Evolutionary conservation across 2,113 vertebrate species (phyloP).

Genomic region (Tyto alba): DNA sequence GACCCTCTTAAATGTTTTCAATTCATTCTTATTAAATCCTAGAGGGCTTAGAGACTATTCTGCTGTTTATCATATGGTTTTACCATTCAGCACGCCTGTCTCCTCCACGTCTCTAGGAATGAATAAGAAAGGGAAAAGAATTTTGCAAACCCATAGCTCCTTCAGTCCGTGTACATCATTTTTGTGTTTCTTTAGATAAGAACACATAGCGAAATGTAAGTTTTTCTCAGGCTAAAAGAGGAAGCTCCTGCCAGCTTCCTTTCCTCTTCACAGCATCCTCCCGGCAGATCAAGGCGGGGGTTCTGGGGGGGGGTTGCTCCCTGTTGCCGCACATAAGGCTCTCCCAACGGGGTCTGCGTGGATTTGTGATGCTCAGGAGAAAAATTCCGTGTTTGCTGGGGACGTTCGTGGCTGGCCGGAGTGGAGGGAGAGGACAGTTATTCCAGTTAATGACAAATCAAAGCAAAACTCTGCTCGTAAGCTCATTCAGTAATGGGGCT

Average conservation of each 20-base stretch:
- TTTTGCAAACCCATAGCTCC: background rate
- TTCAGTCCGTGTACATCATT: rapidly evolving
- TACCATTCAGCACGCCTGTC: background rate
- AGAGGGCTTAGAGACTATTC: background rate
- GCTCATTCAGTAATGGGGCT: conserved; percentile 13
- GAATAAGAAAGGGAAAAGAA: background rate
- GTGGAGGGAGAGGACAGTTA: background rate
- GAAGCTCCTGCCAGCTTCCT: background rate
- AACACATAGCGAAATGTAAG: rapidly evolving
- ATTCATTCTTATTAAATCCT: background rate
- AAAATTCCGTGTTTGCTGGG: background rate
- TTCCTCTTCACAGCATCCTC: background rate
- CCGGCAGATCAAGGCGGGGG: rapidly evolving
- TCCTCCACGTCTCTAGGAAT: rapidly evolving
- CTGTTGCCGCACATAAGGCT: rapidly evolving
- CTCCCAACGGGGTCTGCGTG: rapidly evolving
- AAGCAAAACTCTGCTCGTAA: background rate
- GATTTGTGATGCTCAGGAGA: background rate
- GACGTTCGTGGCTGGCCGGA: background rate
- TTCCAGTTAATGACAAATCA: background rate
- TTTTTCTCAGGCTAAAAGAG: background rate
- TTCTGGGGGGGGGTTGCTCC: rapidly evolving
- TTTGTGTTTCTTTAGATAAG: background rate
- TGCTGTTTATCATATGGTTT: background rate
- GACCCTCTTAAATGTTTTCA: too few relatives aligned